Conservation (phyloP, 2,888 invertebrate genomes). For the Yponomeuta evonymella region DNA sequence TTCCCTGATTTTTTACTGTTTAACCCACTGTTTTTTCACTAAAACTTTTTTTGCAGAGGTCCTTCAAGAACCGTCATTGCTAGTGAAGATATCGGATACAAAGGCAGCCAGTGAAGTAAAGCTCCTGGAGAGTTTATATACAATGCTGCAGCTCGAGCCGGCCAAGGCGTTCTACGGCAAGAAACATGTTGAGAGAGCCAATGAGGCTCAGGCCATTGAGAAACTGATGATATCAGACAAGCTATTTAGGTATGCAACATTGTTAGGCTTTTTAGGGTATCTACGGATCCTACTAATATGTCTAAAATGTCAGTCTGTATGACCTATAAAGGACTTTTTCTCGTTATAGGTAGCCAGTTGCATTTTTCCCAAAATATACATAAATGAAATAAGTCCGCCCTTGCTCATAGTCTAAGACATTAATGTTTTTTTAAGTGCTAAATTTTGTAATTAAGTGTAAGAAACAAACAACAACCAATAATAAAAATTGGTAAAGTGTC, state of each 20-base stretch:
- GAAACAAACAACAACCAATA: too few species aligned
- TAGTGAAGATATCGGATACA: conserved; percentile 93
- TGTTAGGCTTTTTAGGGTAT: neutral
- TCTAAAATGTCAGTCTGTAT: neutral
- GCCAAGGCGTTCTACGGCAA: conserved; percentile 97
- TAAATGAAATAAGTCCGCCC: too few species aligned
- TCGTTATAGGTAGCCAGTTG: too few species aligned
- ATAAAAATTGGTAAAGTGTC: too few species aligned
- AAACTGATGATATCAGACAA: conserved; percentile 95
- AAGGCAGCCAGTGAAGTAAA: conserved; percentile 97
- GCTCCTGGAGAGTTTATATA: conserved; percentile 92
- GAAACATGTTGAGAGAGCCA: conserved; percentile 91
- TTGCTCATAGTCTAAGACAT: too few species aligned
- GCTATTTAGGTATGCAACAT: conserved; percentile 88
- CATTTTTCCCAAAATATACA: too few species aligned
- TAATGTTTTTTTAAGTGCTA: too few species aligned
- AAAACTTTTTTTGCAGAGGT: conserved; percentile 85
- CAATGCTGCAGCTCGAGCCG: conserved; percentile 92
- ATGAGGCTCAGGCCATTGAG: conserved; percentile 95
- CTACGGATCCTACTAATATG: too few species aligned
- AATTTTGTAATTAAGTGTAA: too few species aligned
- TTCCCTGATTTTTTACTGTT: too few species aligned
- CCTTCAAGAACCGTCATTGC: conserved; percentile 85
- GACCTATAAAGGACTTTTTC: neutral
- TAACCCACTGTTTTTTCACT: too few species aligned